These are phyloP conservation scores for Diaperis boleti DNA, from an alignment of 2,888 invertebrate species.

Conservation along the genomic window DNA sequence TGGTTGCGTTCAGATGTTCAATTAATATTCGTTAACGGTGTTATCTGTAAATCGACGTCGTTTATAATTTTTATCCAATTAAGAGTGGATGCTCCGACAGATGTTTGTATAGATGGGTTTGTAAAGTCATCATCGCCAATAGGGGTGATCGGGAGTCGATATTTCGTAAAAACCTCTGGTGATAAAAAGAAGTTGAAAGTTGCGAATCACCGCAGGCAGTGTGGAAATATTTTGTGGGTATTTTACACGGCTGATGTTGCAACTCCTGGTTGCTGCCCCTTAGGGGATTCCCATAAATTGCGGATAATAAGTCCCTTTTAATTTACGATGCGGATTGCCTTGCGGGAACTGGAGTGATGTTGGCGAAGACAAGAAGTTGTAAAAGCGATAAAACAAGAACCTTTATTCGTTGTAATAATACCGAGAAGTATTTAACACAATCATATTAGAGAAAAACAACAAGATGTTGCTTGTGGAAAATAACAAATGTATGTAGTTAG, in stretches of 20 bases:
- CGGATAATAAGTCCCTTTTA: slow-evolving; percentile 23
- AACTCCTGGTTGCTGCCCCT: slow-evolving; percentile 13
- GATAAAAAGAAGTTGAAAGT: too few relatives aligned
- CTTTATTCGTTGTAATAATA: too few relatives aligned
- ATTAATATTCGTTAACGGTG: slow-evolving; percentile 25
- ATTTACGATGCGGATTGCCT: slow-evolving; percentile 19
- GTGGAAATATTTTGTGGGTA: slow-evolving; percentile 16
- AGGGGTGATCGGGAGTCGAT: not conserved
- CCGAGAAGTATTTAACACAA: too few relatives aligned
- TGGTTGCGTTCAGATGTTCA: slow-evolving; percentile 16
- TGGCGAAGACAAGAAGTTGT: slow-evolving; percentile 2
- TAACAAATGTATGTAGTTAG: too few relatives aligned
- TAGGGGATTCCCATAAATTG: slow-evolving; percentile 21
- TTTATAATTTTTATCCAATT: slow-evolving; percentile 26
- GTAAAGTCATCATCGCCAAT: slow-evolving; percentile 1
- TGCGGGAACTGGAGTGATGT: slow-evolving; percentile 12
- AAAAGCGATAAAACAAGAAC: too few relatives aligned
- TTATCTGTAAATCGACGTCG: slow-evolving; percentile 23
- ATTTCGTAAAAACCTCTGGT: not conserved
- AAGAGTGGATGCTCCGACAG: slow-evolving; percentile 9
- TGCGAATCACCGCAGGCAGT: slow-evolving; percentile 1
- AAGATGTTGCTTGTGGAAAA: too few relatives aligned
- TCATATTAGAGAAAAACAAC: too few relatives aligned
- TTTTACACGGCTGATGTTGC: slow-evolving; percentile 12
- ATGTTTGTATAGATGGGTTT: slow-evolving; percentile 31